Evolutionary conservation across 2,888 invertebrate genomes (phyloP), one percentile per base, ranked within the genome.

Genomic region (Cataglyphis cursor): DNA sequence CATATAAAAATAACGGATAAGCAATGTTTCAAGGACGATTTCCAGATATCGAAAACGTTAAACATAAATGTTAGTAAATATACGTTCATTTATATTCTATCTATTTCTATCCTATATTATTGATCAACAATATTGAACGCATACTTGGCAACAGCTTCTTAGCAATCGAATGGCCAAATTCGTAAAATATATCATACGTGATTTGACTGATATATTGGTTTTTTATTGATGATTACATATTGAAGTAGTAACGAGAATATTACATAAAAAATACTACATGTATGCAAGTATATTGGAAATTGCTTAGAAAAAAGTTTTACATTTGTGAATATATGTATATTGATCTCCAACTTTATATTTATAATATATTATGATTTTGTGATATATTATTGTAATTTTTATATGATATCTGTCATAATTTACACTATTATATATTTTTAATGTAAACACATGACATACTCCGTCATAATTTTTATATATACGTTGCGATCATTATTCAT

Each of bases 21-120:
- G 5, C 35, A 54, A 28, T 54, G 51, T 2, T 28, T 78, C 78
- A 78, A 78, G 78, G 68, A 59, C 35, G 21, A 78, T 78, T 35
- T 78, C 78, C 68, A 78, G 68, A 31, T 68, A 78, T 59, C 59
- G 21, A 3, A 18, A 21, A 31, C 12, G 28, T 28, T 66, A n/a
- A 8, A 18, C 41, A 5, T 41, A 51, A 51, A 10, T 31, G 0
- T 5, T 10, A 18, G 21, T 54, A 57, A 41, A 31, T 38, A 21
- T 76, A 41, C n/a, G 35, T 24, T n/a, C 2, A 48, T n/a, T n/a
- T 6, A 18, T 9, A 9, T 12, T 44, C 21, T 6, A 41, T 41
- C 38, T 78, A 59, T 78, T 78, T 68, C 41, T 57, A 28, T 35
- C 4, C 28, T 21, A 51, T 8, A 51, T 51, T 51, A 51, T 51